Conservation (phyloP, 2,888 invertebrate species). For the Parnassius apollo region DNA sequence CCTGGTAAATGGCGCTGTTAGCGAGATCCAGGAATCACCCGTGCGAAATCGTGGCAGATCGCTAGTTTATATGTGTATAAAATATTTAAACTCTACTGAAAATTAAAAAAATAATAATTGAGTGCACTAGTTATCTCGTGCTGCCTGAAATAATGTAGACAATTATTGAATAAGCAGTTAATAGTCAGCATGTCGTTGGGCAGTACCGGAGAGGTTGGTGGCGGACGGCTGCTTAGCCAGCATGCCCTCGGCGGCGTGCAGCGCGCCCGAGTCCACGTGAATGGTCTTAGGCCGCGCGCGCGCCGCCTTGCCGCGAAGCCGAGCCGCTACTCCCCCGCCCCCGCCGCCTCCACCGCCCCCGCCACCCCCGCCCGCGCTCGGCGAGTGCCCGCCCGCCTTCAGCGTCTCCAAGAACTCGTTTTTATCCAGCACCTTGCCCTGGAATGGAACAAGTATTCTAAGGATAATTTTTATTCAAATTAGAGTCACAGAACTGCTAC, state of each 20-base stretch:
- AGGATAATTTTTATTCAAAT: no score
- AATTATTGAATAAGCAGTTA: no score
- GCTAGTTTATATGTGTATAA: no score
- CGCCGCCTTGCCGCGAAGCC: constrained; percentile 77
- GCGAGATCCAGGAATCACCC: no score
- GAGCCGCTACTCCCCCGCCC: constrained; percentile 28
- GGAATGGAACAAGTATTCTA: constrained; percentile 32
- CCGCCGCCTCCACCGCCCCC: constrained; percentile 33
- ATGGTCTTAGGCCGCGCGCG: constrained; percentile 94
- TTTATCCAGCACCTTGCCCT: constrained; percentile 92
- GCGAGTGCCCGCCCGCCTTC: constrained; percentile 53
- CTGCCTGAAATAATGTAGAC: no score
- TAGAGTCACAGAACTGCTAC: no score
- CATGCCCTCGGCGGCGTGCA: constrained; percentile 89
- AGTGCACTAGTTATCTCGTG: no score
- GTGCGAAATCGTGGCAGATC: no score
- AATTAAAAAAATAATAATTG: no score
- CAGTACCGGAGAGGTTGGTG: constrained; percentile 89
- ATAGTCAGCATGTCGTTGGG: no score
- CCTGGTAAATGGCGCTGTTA: no score
- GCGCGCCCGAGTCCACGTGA: constrained; percentile 91
- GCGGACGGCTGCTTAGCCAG: constrained; percentile 90
- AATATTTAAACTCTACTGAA: no score
- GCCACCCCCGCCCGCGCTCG: constrained; percentile 26
- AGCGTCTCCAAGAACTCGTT: constrained; percentile 67